phyloP scores from a whole-genome alignment of 2,888 invertebrate species.

The Chrysina gloriosa region DNA sequence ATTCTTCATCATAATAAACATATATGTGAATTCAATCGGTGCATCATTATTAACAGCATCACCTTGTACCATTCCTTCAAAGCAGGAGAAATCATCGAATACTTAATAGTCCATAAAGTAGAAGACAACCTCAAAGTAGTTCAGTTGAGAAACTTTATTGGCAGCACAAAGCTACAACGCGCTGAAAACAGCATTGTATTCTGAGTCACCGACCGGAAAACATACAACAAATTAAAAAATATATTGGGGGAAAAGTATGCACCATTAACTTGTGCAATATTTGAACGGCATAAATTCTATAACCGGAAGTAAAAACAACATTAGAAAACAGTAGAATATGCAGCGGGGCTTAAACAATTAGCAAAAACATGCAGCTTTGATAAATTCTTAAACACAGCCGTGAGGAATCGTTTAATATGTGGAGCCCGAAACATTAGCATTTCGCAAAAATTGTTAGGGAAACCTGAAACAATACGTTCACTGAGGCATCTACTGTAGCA shows the following conservation, averaged over 20 bases:
- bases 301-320: constrained; percentile 5
- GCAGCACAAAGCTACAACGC: no score
- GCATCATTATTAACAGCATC: no score
- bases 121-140: neutral
- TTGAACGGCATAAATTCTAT: constrained; percentile 21
- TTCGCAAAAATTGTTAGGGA: constrained; percentile 27
- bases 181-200: no score
- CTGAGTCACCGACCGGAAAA: no score
- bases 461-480: constrained; percentile 20
- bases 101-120: constrained; percentile 3
- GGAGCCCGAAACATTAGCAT: constrained; percentile 2
- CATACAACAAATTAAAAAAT: no score
- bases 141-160: neutral
- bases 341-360: constrained; percentile 10
- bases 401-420: constrained; percentile 40
- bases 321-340: constrained; percentile 22
- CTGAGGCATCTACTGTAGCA: constrained; percentile 18
- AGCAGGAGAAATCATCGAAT: no score
- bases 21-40: no score
- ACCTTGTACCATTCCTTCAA: no score
- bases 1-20: no score
- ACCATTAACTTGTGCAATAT: neutral
- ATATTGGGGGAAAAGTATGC: neutral
- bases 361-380: constrained; percentile 39
- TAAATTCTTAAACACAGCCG: constrained; percentile 33